Evolutionary conservation across 2,797 vertebrate genomes (phyloP), one percentile per base, ranked within the genome.

Genomic region (Salarias fasciatus): DNA sequence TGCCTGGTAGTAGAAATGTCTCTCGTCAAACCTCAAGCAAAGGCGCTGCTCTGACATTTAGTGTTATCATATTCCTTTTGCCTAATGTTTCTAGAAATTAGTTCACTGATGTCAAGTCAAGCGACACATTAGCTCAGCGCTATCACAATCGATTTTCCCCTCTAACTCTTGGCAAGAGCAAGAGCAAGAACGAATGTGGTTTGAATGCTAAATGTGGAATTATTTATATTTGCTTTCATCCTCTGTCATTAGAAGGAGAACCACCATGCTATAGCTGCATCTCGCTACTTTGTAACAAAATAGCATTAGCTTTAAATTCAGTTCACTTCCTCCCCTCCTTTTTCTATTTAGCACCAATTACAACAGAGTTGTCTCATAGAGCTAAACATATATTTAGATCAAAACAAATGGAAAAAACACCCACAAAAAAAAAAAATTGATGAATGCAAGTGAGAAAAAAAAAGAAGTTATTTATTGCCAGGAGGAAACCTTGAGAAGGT

Each of bases 41-140:
- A 43, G 63, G 33, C 53, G 43, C 4, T 42, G 18, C 18, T 67
- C 59, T 60, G 70, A 69, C 61, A 57, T 50, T 38, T 40, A n/a
- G 2, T 8, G 29, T 7, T 6, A 5, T 31, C 4, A 28, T 40
- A 46, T 50, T 13, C 2, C 3, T 48, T 52, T 43, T 35, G 29
- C 42, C 14, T 38, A 1, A 48, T 79, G 56, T 75, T 38, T 56
- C n/a, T 3, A 24, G 38, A 8, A 67, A 63, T 48, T 2, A 55
- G 31, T 63, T 56, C 30, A 36, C 45, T 41, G 47, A 61, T 55
- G 53, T 47, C 41, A 40, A 37, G 12, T 11, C n/a, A 67, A 6
- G 2, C 15, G 24, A 40, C 0, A 3, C 50, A 33, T 46, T 61
- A 44, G 33, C 37, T 6, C 14, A 29, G 45, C 12, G 12, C 47